Percentiles rank a stretch among this genome's conserved stretches.
Conservation (phyloP, 2,888 invertebrate genomes). For the Serrognathus titanus region DNA sequence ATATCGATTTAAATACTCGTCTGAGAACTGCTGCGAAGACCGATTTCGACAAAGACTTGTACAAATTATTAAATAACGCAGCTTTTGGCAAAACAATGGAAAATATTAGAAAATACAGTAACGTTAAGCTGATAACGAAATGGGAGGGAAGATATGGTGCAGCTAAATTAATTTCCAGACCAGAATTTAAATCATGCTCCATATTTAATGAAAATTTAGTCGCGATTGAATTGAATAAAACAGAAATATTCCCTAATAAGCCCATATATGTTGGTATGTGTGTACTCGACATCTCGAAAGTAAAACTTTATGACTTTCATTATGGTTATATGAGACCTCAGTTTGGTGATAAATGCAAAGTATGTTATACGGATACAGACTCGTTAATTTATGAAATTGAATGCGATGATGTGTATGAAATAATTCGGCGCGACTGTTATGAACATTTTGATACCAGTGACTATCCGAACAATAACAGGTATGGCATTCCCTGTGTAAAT, state of each 20-base stretch:
- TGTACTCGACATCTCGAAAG: too few relatives aligned
- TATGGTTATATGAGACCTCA: too few relatives aligned
- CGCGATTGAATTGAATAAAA: slow-evolving; percentile 33
- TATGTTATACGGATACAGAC: neutral
- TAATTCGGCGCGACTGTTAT: neutral
- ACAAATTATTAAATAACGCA: slow-evolving; percentile 5
- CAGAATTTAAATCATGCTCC: slow-evolving; percentile 30
- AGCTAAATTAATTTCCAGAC: slow-evolving; percentile 30
- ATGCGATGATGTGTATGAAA: neutral
- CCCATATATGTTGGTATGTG: slow-evolving; percentile 40
- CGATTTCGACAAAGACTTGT: slow-evolving; percentile 1
- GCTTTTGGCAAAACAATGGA: slow-evolving; percentile 6
- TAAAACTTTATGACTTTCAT: too few relatives aligned
- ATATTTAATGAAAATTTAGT: slow-evolving; percentile 38
- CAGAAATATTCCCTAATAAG: slow-evolving; percentile 31
- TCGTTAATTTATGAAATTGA: neutral
- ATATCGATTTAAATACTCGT: neutral
- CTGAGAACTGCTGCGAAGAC: neutral
- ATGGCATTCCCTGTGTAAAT: neutral
- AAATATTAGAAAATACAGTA: slow-evolving; percentile 2
- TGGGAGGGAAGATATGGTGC: slow-evolving; percentile 35
- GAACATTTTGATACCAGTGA: neutral
- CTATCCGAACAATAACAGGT: neutral
- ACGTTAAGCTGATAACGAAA: neutral
- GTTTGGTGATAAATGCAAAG: too few relatives aligned